phyloP scores from a whole-genome alignment of 2,888 invertebrate species.

The Acronicta psi region DNA sequence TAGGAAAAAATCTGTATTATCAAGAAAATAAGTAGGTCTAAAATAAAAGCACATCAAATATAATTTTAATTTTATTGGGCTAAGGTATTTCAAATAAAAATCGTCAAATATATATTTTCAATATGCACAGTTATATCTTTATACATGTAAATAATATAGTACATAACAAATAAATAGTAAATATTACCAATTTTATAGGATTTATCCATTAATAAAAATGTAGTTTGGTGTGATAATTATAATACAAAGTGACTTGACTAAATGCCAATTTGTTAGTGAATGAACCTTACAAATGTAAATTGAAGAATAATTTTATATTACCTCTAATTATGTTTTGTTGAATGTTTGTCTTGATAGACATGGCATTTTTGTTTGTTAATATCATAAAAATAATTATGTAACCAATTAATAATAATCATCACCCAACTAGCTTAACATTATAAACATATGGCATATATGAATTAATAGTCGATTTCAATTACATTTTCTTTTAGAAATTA shows the following conservation, averaged over 20 bases:
- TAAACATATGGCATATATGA: conserved; percentile 88
- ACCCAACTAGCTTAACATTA: conserved; percentile 85
- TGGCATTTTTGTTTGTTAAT: conserved; percentile 74
- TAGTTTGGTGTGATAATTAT: conserved; percentile 85
- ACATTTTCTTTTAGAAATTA: conserved; percentile 86
- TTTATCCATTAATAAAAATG: conserved; percentile 84
- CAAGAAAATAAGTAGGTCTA: not conserved
- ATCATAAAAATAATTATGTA: conserved; percentile 71
- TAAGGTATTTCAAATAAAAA: conserved; percentile 87
- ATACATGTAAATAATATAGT: conserved; percentile 89
- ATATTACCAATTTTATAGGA: conserved; percentile 86
- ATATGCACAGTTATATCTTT: conserved; percentile 89
- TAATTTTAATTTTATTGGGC: conserved; percentile 81
- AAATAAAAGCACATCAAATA: conserved; percentile 35
- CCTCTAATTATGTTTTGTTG: conserved; percentile 69
- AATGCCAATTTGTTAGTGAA: conserved; percentile 80
- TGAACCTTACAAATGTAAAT: conserved; percentile 65
- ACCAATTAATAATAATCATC: conserved; percentile 77
- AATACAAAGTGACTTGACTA: conserved; percentile 84
- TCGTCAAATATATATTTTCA: conserved; percentile 88
- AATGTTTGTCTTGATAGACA: conserved; percentile 72
- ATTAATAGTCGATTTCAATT: conserved; percentile 85
- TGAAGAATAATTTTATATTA: conserved; percentile 76
- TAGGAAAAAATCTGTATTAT: too few species aligned
- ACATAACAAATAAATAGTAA: conserved; percentile 89